Evolutionary conservation across 2,113 vertebrate species (phyloP), one percentile per base, ranked within the genome.

Genomic region (Petaurus breviceps): DNA sequence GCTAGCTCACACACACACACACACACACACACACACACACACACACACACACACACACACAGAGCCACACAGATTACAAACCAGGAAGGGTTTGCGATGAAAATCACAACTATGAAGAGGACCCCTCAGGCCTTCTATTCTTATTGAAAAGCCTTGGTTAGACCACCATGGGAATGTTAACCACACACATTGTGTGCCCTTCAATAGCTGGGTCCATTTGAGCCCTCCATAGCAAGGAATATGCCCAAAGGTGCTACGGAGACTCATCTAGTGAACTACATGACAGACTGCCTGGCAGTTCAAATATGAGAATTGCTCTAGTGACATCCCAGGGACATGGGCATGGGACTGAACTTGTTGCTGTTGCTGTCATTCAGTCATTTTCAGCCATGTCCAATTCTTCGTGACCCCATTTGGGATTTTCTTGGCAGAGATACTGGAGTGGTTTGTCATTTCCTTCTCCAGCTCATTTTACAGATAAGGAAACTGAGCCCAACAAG

Each of bases 281-380:
- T 89, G 8, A 68, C 19, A 19, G 3, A 9, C 0, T 11, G 0
- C 52, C 25, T 31, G 37, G 51, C 49, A 57, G 91, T 52, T 53
- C 92, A 43, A 95, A 19, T 0, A 57, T 51, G 28, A 28, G 55
- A 37, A 10, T 55, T 28, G 92, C 50, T 23, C 16, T 10, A 61
- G 26, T 12, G 28, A 1, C 53, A 43, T 90, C 28, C 7, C 52
- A 26, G 0, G 1, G 8, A 89, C 0, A 37, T 5, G 0, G 8
- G 3, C 16, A 43, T 57, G 92, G 49, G 53, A 46, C 61, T 16
- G 12, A 68, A 37, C 10, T 31, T 61, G 57, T 3, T 61, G 10
- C 28, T 68, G 28, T 31, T 57, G 25, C 31, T 61, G 28, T 49
- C 47, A 49, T 61, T 61, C 1, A 61, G 28, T 61, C 28, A 31